Base-by-base conservation (phyloP, 2,113 vertebrate species). In the Emydura subglobosa region DNA sequence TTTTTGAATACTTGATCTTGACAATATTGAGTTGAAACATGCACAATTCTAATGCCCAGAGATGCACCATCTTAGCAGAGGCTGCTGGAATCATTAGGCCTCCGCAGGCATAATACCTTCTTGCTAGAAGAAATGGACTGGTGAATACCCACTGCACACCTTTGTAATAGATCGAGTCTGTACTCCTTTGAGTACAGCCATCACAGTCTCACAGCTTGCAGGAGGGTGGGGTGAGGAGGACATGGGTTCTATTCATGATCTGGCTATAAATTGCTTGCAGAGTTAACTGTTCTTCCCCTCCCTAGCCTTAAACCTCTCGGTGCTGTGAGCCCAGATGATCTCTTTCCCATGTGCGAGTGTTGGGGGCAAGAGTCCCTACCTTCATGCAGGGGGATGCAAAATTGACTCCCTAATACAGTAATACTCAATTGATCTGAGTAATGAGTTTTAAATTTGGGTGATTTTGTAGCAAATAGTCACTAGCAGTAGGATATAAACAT, bases 1-100 rank as follows among this genome's bases (percentile, higher is more conserved):
- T 17, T 90, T 72, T 17, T 50, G 65, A 25, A 82, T 87, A 16
- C 53, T 76, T 76, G 42, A 44, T 25, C 22, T 13, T 76, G 72
- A 44, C 72, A 76, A 14, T 76, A 76, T 44, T 76, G 50, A 14
- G 12, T 68, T 82, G 25, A 82, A 42, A 16, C 49, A 27, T 39
- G 42, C 5, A 25, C 22, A 54, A 55, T 82, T 17, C 25, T 49
- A 86, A n/a, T 8, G 19, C 34, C 34, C n/a, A 31, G 65, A 68
- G 50, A 65, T 82, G 44, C 0, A 1, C 22, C 0, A 0, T 47
- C 31, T 79, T 1, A 0, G 17, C 22, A 83, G 39, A 50, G 79
- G 10, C 42, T 88, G 5, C 53, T 29, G n/a, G 2, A 59, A 10
- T 54, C 42, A 44, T 16, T 14, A 5, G 2, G 17, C 29, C 78